Conservation (phyloP, 2,888 invertebrate species). For the Cryptocephalus primarius region DNA sequence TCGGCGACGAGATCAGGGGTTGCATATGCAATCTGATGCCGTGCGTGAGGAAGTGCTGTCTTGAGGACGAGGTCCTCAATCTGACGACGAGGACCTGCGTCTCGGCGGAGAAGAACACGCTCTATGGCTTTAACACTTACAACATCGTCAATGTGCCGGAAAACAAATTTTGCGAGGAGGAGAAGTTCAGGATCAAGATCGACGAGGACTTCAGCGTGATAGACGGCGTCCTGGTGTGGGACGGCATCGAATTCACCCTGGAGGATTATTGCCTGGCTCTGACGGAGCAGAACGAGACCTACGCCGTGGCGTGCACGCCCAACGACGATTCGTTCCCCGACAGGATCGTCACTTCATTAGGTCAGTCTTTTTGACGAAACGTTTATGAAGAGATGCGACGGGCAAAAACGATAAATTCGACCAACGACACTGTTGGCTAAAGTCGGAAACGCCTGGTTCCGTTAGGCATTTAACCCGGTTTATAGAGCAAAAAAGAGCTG, state of each 20-base stretch:
- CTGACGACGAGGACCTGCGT: slow-evolving; percentile 11
- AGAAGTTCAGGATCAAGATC: slow-evolving; percentile 9
- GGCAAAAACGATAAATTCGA: too few species aligned
- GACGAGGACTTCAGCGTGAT: slow-evolving; percentile 5
- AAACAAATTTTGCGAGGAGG: slow-evolving; percentile 13
- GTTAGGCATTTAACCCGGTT: too few species aligned
- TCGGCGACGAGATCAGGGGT: slow-evolving; percentile 7
- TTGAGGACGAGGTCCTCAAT: slow-evolving; percentile 10
- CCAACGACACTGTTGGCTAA: too few species aligned
- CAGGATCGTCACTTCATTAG: slow-evolving; percentile 6
- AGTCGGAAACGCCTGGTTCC: too few species aligned
- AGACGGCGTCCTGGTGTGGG: slow-evolving; percentile 11
- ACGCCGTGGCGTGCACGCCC: slow-evolving; percentile 11
- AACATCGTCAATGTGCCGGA: slow-evolving; percentile 16
- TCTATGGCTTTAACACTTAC: slow-evolving; percentile 4
- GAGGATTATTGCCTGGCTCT: slow-evolving; percentile 12
- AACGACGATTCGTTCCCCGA: slow-evolving; percentile 1
- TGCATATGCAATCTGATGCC: slow-evolving; percentile 12
- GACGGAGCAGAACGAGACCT: slow-evolving; percentile 2
- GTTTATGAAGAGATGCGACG: too few species aligned
- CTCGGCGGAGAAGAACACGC: neutral
- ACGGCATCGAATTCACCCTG: slow-evolving; percentile 5
- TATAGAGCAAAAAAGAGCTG: too few species aligned
- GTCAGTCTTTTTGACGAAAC: slow-evolving; percentile 10
- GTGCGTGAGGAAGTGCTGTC: slow-evolving; percentile 15